Evolutionary conservation across 2,797 vertebrate genomes (phyloP).

Genomic region (Fratercula arctica): DNA sequence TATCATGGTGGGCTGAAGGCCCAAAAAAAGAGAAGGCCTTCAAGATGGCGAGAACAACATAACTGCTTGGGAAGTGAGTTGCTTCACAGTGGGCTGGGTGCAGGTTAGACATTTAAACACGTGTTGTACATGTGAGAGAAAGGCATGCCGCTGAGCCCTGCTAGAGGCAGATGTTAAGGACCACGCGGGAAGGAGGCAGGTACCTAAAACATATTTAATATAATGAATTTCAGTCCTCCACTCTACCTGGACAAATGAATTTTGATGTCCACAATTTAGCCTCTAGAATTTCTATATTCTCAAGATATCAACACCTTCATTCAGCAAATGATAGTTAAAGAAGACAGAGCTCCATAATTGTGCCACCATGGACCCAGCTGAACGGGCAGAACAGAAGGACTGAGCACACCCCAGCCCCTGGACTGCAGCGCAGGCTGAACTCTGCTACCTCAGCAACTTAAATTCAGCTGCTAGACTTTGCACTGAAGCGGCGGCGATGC

Average conservation of each 20-base stretch:
- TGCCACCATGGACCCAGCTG: background rate
- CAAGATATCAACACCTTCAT: background rate
- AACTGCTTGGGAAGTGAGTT: background rate
- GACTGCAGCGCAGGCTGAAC: background rate
- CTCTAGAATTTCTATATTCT: background rate
- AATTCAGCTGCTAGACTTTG: constrained; percentile 1
- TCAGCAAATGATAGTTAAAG: background rate
- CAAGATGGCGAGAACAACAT: background rate
- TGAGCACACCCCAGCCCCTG: background rate
- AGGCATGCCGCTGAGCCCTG: background rate
- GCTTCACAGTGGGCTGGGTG: background rate
- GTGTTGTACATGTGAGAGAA: background rate
- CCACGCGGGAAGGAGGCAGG: background rate
- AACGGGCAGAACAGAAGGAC: background rate
- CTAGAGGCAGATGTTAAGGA: background rate
- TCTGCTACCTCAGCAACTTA: background rate
- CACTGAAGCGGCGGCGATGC: background rate
- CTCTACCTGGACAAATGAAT: background rate
- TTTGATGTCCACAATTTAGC: background rate
- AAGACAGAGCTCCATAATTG: background rate
- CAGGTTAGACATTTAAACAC: background rate
- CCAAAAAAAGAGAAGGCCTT: background rate
- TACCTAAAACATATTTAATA: background rate
- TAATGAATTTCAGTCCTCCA: background rate
- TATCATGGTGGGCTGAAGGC: background rate